These are phyloP conservation scores for Boloria euphrosyne DNA, from an alignment of 2,888 invertebrate species.

Conservation along the genomic window DNA sequence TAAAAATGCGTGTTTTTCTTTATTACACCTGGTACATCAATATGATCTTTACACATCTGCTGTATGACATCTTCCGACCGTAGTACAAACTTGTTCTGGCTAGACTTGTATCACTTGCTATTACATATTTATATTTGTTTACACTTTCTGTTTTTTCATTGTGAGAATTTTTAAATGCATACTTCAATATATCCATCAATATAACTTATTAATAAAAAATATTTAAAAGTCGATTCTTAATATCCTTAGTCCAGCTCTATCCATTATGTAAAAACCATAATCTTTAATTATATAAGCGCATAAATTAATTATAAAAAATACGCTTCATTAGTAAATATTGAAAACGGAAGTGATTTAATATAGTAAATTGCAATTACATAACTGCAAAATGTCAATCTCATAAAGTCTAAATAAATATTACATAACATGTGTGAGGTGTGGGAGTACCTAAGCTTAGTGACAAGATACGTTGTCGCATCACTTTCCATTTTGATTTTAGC, in stretches of 20 bases:
- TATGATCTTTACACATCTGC: conserved; percentile 29
- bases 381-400: too few relatives aligned
- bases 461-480: neutral
- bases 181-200: too few relatives aligned
- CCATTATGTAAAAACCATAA: conserved; percentile 1
- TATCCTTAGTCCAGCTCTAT: neutral
- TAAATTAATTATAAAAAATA: conserved; percentile 13
- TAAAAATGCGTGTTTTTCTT: conserved; percentile 31
- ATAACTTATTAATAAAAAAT: too few relatives aligned
- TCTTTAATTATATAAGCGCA: neutral
- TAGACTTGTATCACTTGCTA: neutral
- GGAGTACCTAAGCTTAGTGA: neutral
- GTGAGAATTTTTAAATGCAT: neutral
- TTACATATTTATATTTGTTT: neutral
- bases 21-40: conserved; percentile 29
- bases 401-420: too few relatives aligned
- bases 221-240: neutral
- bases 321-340: conserved; percentile 4
- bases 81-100: conserved; percentile 12
- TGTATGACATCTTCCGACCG: conserved; percentile 18
- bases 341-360: conserved; percentile 1
- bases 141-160: neutral
- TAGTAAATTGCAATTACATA: neutral
- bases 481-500: neutral
- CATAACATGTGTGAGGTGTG: too few relatives aligned